Base-by-base conservation (phyloP, 2,113 vertebrate genomes). In the Tetraodon nigroviridis region DNA sequence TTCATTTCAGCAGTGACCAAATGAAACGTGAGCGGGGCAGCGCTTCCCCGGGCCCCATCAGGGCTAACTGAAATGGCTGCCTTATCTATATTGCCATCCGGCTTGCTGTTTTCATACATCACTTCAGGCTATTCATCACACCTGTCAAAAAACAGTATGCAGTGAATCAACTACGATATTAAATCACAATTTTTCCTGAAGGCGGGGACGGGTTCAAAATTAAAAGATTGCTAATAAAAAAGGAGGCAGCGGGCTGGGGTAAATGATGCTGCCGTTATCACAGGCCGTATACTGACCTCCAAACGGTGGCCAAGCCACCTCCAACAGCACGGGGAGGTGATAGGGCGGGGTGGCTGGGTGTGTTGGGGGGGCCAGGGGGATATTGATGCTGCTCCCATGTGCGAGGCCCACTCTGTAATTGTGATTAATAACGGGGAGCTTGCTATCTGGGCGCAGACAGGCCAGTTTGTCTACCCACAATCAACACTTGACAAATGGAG, bases 351-450 rank as follows among this genome's bases (percentile, higher is more conserved):
- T 51, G 50, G 21, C 15, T 51, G 20, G 21, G 19, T 15, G 19
- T 19, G 21, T 14, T 88, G 29, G 71, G 77, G 55, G 75, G 58
- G 49, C 44, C 58, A 79, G 84, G 78, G 87, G 88, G 91, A 88
- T 93, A 92, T 91, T 91, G 89, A 90, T 93, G 91, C 77, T 84
- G 86, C 92, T 91, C 91, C 88, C 79, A 84, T 83, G 90, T 75
- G 86, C 88, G 76, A 81, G 87, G 88, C 92, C 92, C 88, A 87
- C 88, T 93, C 87, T 94, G 90, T 98, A 98, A 98, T 97, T 97
- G 93, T 99, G 95, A 99, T 98, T 97, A 96, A 98, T 99, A 95
- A 93, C 89, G 79, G 92, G 86, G 90, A 89, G 89, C 91, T 92
- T 78, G 76, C 91, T 98, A 95, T 97, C 94, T 94, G 86, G 92